phyloP scores from a whole-genome alignment of 2,113 vertebrate genomes.

The Sylvietta virens region DNA sequence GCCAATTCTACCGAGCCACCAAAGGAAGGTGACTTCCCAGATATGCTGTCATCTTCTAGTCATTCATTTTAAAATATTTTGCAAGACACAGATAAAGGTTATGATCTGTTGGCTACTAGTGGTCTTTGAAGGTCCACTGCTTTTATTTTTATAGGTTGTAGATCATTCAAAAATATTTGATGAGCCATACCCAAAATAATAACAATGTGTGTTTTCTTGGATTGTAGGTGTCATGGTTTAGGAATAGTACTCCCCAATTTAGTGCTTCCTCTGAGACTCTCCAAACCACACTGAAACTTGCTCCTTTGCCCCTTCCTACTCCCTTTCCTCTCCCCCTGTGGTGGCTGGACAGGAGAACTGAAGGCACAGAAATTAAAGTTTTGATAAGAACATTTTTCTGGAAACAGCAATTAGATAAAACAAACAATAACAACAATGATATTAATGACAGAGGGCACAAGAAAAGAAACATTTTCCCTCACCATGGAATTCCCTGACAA shows the following conservation, averaged over 20 bases:
- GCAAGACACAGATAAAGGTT: not conserved
- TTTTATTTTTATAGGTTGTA: not conserved
- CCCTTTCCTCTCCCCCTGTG: not conserved
- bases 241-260: not conserved
- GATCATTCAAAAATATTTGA: not conserved
- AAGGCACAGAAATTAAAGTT: not conserved
- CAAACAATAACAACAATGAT: accelerated
- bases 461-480: not conserved
- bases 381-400: not conserved
- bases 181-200: not conserved
- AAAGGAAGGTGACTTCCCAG: not conserved
- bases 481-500: accelerated
- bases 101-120: not conserved
- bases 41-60: not conserved
- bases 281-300: not conserved
- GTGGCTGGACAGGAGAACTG: not conserved
- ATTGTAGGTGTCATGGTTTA: not conserved
- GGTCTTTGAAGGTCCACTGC: not conserved
- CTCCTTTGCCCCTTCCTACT: too few relatives aligned
- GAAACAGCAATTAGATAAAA: not conserved
- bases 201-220: not conserved
- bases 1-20: accelerated
- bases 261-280: not conserved
- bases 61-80: not conserved
- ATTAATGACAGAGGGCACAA: not conserved